Evolutionary conservation across 2,113 vertebrate genomes (phyloP), one percentile per base, ranked within the genome.

Genomic region (Piprites chloris): DNA sequence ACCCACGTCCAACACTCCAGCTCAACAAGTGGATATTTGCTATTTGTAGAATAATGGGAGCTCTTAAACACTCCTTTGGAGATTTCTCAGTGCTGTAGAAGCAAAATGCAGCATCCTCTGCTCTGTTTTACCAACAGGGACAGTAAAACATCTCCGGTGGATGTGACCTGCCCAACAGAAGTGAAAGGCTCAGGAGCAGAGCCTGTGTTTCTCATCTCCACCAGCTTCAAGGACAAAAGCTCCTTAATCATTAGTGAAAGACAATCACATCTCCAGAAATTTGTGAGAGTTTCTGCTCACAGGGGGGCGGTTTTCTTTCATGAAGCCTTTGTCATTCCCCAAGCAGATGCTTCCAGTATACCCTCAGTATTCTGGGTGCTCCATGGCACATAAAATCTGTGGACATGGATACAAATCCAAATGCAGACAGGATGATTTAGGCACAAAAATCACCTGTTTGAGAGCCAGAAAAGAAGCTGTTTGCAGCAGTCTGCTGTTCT

Each of bases 41-140:
- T n/a, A 14, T 9, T 49, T 90, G 5, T 39, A 78, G 30, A 56
- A 66, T 56, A 86, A 52, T 11, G 24, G 16, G 9, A 80, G 49
- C 63, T 69, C 63, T 91, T 58, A 50, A 16, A 3, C 26, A 30
- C 20, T 80, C 35, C 28, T 49, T 30, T 49, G 17, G 11, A 32
- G 8, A 17, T 80, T 49, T 73, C n/a, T 59, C 8, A 14, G 30
- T 11, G 66, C 33, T 39, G 21, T 20, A 28, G 23, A 74, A 58
- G 27, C 32, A 49, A 74, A 83, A 39, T 21, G 18, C 69, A 85
- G 32, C 63, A 79, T 21, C 30, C 33, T 59, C 18, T 76, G 44
- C 21, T 68, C 14, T 0, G 0, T 47, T 87, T 50, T 32, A 59
- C 6, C 30, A 50, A 15, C 1, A 8, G 23, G 42, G 35, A 74